Evolutionary conservation across 2,888 invertebrate species (phyloP).

Genomic region (Acanthosoma haemorrhoidale): DNA sequence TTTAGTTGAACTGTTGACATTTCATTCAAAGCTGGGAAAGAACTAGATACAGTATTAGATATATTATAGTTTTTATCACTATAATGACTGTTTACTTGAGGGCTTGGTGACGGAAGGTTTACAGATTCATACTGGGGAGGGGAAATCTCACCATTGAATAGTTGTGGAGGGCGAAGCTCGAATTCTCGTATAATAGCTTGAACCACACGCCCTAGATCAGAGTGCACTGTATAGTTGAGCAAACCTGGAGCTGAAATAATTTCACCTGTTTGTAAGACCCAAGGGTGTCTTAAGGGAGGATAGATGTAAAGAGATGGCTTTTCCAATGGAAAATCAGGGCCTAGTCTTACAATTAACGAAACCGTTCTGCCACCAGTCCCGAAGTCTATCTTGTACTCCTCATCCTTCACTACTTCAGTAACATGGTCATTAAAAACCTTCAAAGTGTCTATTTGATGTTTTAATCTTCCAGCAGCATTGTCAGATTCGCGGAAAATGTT

Average conservation of each 20-base stretch:
- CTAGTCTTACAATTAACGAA: constrained; percentile 60
- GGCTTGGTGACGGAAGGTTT: constrained; percentile 16
- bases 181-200: constrained; percentile 75
- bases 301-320: constrained; percentile 64
- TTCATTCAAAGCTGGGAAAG: constrained; percentile 51
- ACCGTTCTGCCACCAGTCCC: constrained; percentile 59
- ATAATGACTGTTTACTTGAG: constrained; percentile 4
- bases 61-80: constrained; percentile 13
- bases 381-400: constrained; percentile 69
- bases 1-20: constrained; percentile 61
- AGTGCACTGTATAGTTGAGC: constrained; percentile 69
- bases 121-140: constrained; percentile 32
- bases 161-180: constrained; percentile 58
- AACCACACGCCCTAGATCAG: constrained; percentile 73
- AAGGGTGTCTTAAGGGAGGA: constrained; percentile 63
- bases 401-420: constrained; percentile 61
- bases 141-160: constrained; percentile 45
- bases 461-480: constrained; percentile 39
- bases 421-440: constrained; percentile 81
- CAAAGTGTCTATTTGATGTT: constrained; percentile 68
- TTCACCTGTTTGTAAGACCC: constrained; percentile 66
- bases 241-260: constrained; percentile 69
- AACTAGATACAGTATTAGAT: neutral
- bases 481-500: constrained; percentile 37
- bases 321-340: constrained; percentile 68